Evolutionary conservation across 1,140 invertebrate species (phyloP), one percentile per base, ranked within the genome.

Genomic region (Drosophila carrolli): DNA sequence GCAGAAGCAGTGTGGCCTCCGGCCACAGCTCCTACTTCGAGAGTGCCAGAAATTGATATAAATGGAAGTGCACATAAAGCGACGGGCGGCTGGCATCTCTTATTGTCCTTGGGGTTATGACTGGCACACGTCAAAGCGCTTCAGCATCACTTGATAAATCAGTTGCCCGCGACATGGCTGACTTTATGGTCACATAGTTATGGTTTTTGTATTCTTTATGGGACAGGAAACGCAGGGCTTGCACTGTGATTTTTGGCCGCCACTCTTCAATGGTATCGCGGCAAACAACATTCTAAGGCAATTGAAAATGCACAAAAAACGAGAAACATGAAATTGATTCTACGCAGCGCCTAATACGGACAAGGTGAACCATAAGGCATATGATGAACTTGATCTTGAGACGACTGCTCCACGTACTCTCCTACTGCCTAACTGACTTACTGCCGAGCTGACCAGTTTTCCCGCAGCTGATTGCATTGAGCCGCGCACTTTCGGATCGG

Each of bases 311-410:
- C 48, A 72, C 41, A 47, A 63, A 55, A 81, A 50, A 53, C 63
- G 46, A 75, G 46, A 58, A 61, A 54, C 41, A 65, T 58, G 59
- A 67, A 81, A 57, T 61, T 70, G 53, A 80, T 62, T 80, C 48
- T 75, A 59, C 19, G 38, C 72, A 38, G 47, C 53, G 58, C 79
- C 84, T 66, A 74, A 89, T 89, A 78, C 77, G 80, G 66, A 72
- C 84, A 89, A 90, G 85, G 85, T 70, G 47, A 90, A 67, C 85
- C 55, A 41, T 63, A 9, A 47, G 19, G 38, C 61, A 66, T 75
- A 14, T 83, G 84, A 13, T 89, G 84, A 89, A 89, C 84, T 89
- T 89, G 84, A 89, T 89, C 84, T 89, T 89, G 82, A 85, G 82
- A 75, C 82, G 68, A 67, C 68, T 50, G 59, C 53, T 46, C 75